Base-by-base conservation (phyloP, 2,888 invertebrate species). In the Morpho deidamia region DNA sequence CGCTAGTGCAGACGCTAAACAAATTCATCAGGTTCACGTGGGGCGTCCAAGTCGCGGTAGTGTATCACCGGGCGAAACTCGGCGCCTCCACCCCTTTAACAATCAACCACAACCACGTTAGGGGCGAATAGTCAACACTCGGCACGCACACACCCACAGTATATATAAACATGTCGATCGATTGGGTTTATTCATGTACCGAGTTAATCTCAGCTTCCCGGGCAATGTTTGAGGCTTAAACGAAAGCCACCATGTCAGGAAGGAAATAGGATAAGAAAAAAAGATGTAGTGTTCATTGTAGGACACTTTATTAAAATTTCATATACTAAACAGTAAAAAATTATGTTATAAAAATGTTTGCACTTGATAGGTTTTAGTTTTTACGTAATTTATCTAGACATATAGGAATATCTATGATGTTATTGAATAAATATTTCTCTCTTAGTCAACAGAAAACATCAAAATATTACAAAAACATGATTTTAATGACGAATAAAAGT, bases 31-130 rank as follows among this genome's bases (percentile, higher is more conserved):
- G 96, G 95, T 86, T 97, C 97, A 82, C 96, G 93, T 62, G 97
- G 97, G 66, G 97, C 97, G 86, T 97, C 97, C 91, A 97, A 92
- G 90, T 97, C 97, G 81, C 97, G 92, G 91, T 97, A 97, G 90
- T 97, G 96, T 80, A 97, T 95, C 77, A 97, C 94, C 71, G 96
- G 95, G 76, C 97, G 94, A 90, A 94, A 95, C 81, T 96, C 96
- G 72, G 92, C 92, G 76, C 92, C 93, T 76, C 92, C 92, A 78
- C 92, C 92, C 89, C 95, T 94, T 92, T 85, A 94, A 93, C 88
- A 91, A 92, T 76, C 73, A 83, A 85, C 42, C 48, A 48, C 50
- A 53, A 34, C 44, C 47, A 47, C 40, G 41, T 60, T 59, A 56
- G 44, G 43, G 47, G 53, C 50, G 39, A 40, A 34, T 33, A 39